A percentile compares a stretch with the other conserved stretches of the same genome.
phyloP scores from a whole-genome alignment of 2,888 invertebrate species.

The Adelognathus sp. region DNA sequence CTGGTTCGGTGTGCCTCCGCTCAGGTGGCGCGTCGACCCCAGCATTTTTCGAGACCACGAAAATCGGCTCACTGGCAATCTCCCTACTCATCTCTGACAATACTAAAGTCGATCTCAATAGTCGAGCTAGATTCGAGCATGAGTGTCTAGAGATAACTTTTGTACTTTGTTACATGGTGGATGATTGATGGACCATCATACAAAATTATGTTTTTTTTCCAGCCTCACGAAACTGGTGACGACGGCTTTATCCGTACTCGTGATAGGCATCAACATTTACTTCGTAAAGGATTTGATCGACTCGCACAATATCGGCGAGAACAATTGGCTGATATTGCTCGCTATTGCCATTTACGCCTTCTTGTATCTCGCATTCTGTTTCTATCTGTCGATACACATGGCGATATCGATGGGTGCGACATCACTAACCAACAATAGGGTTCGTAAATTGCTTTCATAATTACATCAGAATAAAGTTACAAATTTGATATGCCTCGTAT shows the following conservation, averaged over 20 bases:
- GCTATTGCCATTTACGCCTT: slow-evolving; percentile 83
- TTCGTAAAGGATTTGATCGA: slow-evolving; percentile 87
- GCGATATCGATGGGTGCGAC: slow-evolving; percentile 86
- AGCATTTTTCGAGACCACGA: too few species aligned
- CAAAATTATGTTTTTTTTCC: slow-evolving; percentile 74
- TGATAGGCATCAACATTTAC: slow-evolving; percentile 91
- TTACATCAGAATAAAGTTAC: not conserved
- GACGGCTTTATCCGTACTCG: slow-evolving; percentile 85
- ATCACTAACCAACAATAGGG: slow-evolving; percentile 81
- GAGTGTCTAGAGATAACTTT: too few species aligned
- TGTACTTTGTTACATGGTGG: not conserved
- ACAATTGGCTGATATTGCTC: slow-evolving; percentile 81
- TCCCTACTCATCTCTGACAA: too few species aligned
- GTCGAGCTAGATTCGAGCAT: too few species aligned
- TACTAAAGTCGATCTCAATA: too few species aligned
- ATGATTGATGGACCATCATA: not conserved
- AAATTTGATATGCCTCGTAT: not conserved
- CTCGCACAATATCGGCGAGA: slow-evolving; percentile 77
- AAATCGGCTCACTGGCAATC: too few species aligned
- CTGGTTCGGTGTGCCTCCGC: too few species aligned
- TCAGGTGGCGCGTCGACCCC: too few species aligned
- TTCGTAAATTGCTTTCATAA: slow-evolving; percentile 23
- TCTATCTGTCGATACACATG: slow-evolving; percentile 89
- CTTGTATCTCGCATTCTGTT: slow-evolving; percentile 88
- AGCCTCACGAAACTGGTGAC: slow-evolving; percentile 88